Evolutionary conservation across 2,113 vertebrate genomes (phyloP).

Genomic region (Conger conger): DNA sequence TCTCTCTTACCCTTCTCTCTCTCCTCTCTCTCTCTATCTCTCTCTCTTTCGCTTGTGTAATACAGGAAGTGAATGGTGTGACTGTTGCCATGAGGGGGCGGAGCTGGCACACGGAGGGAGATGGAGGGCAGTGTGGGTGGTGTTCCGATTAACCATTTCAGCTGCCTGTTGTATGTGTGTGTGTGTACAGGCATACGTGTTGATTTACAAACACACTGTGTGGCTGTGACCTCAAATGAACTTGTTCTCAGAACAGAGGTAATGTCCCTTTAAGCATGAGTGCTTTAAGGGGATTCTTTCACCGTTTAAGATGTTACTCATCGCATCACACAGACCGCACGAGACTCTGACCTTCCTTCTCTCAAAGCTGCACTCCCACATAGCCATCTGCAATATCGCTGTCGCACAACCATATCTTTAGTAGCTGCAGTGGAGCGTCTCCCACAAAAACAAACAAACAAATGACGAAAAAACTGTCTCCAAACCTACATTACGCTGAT

Average conservation of each 20-base stretch:
- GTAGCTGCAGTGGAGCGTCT: background rate
- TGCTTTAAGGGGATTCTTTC: conserved; percentile 39
- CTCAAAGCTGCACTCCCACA: conserved; percentile 26
- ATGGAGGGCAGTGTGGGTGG: conserved; percentile 46
- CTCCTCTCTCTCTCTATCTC: conserved; percentile 45
- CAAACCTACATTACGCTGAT: background rate
- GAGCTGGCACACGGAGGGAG: conserved; percentile 54
- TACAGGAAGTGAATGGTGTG: conserved; percentile 59
- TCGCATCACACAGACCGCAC: conserved; percentile 44
- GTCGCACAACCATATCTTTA: background rate
- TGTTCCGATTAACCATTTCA: conserved; percentile 10
- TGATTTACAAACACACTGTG: conserved; percentile 5
- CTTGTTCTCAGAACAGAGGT: background rate
- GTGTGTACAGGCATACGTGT: background rate
- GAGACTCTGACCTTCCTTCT: conserved; percentile 35
- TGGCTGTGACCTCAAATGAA: conserved; percentile 33
- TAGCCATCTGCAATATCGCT: conserved; percentile 23
- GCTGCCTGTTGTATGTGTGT: background rate
- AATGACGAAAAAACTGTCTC: background rate
- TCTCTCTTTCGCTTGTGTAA: conserved; percentile 59
- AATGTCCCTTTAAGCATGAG: conserved; percentile 35
- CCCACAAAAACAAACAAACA: conserved; percentile 3
- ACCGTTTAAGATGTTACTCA: conserved; percentile 43
- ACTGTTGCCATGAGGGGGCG: conserved; percentile 55
- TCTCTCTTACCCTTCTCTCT: no score